A percentile compares a stretch with the other conserved stretches of the same genome.
Evolutionary conservation across 2,113 vertebrate genomes (phyloP).

Genomic region (Erythrolamprus reginae): DNA sequence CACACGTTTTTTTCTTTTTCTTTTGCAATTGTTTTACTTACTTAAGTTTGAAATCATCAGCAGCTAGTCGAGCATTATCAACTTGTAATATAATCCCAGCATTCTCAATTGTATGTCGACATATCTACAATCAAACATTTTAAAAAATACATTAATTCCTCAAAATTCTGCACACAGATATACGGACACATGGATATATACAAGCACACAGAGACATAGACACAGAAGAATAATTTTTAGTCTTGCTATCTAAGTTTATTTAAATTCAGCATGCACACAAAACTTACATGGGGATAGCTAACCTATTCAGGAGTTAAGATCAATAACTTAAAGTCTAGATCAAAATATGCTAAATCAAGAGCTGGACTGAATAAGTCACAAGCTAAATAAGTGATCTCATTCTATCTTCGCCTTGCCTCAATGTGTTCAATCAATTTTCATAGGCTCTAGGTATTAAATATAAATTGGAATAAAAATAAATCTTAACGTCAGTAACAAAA

Average conservation of each 20-base stretch:
- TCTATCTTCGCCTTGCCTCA: not conserved
- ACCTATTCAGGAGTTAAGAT: not conserved
- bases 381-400: not conserved
- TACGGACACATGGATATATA: not conserved
- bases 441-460: not conserved
- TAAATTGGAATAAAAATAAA: not conserved
- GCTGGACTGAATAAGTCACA: no score
- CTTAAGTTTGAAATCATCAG: constrained; percentile 61
- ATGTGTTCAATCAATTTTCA: not conserved
- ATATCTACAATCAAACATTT: constrained; percentile 39
- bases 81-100: constrained; percentile 55
- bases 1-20: not conserved
- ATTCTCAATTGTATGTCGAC: constrained; percentile 47
- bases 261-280: not conserved
- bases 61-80: constrained; percentile 58
- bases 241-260: not conserved
- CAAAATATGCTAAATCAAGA: not conserved
- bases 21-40: constrained; percentile 28
- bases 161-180: not conserved
- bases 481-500: not conserved
- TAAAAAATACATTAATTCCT: not conserved
- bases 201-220: not conserved
- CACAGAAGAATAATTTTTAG: not conserved
- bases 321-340: not conserved
- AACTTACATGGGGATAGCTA: not conserved